Conservation (phyloP, 2,888 invertebrate genomes). For the Aporophyla lueneburgensis region DNA sequence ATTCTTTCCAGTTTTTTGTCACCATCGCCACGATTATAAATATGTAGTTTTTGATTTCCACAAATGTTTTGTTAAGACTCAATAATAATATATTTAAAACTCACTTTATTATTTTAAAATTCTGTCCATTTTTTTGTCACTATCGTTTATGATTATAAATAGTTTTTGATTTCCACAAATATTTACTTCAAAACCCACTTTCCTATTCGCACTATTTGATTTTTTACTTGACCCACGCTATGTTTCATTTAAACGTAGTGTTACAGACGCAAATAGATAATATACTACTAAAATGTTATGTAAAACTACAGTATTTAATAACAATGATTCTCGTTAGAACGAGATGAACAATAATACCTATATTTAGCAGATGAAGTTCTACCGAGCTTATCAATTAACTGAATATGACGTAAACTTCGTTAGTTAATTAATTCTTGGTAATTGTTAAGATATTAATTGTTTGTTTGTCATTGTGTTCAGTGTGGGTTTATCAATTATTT, state of each 20-base stretch:
- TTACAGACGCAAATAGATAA: not conserved
- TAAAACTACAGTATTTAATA: slow-evolving; percentile 11
- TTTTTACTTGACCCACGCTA: not conserved
- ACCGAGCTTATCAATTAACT: not conserved
- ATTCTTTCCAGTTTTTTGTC: not conserved
- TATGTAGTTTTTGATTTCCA: not conserved
- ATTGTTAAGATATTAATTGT: slow-evolving; percentile 9
- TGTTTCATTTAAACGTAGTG: too few species aligned
- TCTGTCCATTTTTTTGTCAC: too few species aligned
- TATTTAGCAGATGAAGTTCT: not conserved
- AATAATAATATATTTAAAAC: not conserved
- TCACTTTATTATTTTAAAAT: not conserved
- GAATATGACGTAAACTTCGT: not conserved
- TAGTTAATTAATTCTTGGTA: slow-evolving; percentile 47
- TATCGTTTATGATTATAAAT: not conserved
- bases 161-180: too few species aligned
- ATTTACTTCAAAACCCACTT: not conserved
- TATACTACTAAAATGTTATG: not conserved
- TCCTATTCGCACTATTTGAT: not conserved
- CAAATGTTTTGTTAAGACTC: not conserved
- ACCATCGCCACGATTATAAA: not conserved
- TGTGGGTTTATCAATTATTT: not conserved
- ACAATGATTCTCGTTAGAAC: slow-evolving; percentile 3
- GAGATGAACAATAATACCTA: not conserved
- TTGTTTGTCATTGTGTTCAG: slow-evolving; percentile 25